Base-by-base conservation (phyloP, 2,797 vertebrate species). In the Anguilla megastoma region DNA sequence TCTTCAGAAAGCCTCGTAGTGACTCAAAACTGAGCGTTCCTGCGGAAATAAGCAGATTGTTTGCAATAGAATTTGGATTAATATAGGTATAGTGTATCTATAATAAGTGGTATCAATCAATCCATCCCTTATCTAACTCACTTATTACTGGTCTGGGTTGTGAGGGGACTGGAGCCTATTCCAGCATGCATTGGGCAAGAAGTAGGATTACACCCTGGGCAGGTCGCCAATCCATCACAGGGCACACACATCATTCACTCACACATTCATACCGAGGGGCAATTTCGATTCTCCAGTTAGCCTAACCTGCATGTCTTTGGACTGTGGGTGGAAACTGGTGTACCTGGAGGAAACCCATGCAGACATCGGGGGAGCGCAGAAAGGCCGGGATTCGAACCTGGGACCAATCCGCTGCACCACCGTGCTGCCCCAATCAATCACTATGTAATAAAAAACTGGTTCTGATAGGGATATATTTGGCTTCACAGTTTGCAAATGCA, bases 11-110 rank as follows among this genome's bases (percentile, higher is more conserved):
- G 84, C 12, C 89, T 89, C 27, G 88, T 88, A 86, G 66, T 71
- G 87, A 87, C 84, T 80, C 69, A 71, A 85, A 33, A 87, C 18
- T 30, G 69, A 71, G 85, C 41, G 86, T 89, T 85, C 82, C 82
- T 87, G 87, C 86, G 87, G 58, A 87, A 88, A 89, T 91, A 90
- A 93, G 89, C 92, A 87, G 84, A 80, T 71, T 86, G 86, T 89
- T 91, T 90, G 85, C 86, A 87, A 88, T 88, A 85, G 87, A 87
- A 90, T 87, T 89, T 9, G 84, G 48, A 85, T 84, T 60, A 60
- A 58, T 50, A 88, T 74, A 74, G 89, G 85, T 88, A 85, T 86
- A 54, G 86, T 86, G 90, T 79, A 85, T 85, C 82, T 41, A 84
- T 86, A 87, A 10, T 86, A 85, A 89, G 83, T 69, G 7, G 24